A percentile compares a stretch with the other conserved stretches of the same genome.
These are phyloP conservation scores for Pholis gunnellus DNA, from an alignment of 2,113 vertebrate genomes.

Conservation along the genomic window DNA sequence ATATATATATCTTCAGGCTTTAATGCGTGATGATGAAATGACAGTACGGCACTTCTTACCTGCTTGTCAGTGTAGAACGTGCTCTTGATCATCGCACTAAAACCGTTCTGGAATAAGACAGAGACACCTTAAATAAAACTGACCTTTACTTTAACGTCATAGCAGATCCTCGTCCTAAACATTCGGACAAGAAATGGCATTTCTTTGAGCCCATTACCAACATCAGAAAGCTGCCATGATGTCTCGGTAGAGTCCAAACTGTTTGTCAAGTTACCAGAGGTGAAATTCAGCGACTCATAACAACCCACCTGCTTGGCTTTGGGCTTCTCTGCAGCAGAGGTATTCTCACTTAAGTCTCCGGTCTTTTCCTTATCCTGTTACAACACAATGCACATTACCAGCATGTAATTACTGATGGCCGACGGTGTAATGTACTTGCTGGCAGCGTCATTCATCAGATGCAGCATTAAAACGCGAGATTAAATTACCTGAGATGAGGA, in stretches of 20 bases:
- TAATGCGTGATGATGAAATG: not conserved
- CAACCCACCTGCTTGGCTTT: slow-evolving; percentile 64
- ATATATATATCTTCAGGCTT: no score
- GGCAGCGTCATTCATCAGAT: fast-evolving
- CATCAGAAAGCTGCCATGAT: not conserved
- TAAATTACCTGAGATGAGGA: slow-evolving; percentile 58
- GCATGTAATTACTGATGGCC: not conserved
- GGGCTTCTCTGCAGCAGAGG: slow-evolving; percentile 38
- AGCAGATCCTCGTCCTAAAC: not conserved
- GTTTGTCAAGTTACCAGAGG: no score
- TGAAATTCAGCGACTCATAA: not conserved
- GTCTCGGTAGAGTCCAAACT: not conserved
- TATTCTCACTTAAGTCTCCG: slow-evolving; percentile 39
- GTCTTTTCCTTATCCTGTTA: slow-evolving; percentile 59
- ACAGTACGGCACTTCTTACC: not conserved
- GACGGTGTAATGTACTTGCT: not conserved
- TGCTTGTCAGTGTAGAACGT: slow-evolving; percentile 53
- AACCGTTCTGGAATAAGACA: slow-evolving; percentile 52
- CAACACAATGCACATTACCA: not conserved
- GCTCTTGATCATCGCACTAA: slow-evolving; percentile 64
- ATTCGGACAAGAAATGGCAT: not conserved
- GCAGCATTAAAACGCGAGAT: not conserved
- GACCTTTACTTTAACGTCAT: not conserved
- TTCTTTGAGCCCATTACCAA: not conserved
- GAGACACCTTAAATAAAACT: not conserved